Conservation (phyloP, 2,113 vertebrate genomes). For the Phyllopteryx taeniolatus region DNA sequence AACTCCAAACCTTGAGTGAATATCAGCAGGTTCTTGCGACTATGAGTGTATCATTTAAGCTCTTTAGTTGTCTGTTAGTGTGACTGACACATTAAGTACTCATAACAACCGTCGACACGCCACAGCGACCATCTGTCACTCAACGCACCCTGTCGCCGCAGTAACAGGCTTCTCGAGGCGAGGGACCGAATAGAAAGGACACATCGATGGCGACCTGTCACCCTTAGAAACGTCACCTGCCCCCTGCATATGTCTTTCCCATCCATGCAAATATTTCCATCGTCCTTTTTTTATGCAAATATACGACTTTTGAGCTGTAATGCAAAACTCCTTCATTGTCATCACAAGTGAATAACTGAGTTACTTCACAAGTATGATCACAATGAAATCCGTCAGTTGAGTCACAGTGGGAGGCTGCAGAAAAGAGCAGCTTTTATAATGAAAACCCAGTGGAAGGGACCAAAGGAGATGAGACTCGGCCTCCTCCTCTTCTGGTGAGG, state of each 20-base stretch:
- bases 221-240: slow-evolving; percentile 44
- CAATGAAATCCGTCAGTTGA: slow-evolving; percentile 9
- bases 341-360: slow-evolving; percentile 13
- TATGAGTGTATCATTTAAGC: slow-evolving; percentile 37
- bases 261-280: slow-evolving; percentile 2
- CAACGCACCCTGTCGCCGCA: slow-evolving; percentile 45
- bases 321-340: slow-evolving; percentile 9
- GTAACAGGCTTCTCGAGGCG: slow-evolving; percentile 42
- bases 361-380: slow-evolving; percentile 6
- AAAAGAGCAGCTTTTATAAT: slow-evolving; percentile 33
- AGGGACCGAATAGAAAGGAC: slow-evolving; percentile 41
- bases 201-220: slow-evolving; percentile 54
- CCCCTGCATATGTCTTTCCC: slow-evolving; percentile 2
- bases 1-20: background rate
- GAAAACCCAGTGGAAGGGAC: slow-evolving; percentile 12
- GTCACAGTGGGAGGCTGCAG: slow-evolving; percentile 10
- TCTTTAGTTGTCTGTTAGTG: slow-evolving; percentile 40
- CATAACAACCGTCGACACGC: slow-evolving; percentile 51
- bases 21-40: slow-evolving; percentile 10
- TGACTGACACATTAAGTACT: slow-evolving; percentile 57
- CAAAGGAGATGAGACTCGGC: slow-evolving; percentile 17
- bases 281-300: background rate
- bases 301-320: background rate
- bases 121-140: slow-evolving; percentile 61
- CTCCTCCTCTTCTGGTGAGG: slow-evolving; percentile 5